Evolutionary conservation across 2,797 vertebrate genomes (phyloP).

Genomic region (Emydoidea blandingii): DNA sequence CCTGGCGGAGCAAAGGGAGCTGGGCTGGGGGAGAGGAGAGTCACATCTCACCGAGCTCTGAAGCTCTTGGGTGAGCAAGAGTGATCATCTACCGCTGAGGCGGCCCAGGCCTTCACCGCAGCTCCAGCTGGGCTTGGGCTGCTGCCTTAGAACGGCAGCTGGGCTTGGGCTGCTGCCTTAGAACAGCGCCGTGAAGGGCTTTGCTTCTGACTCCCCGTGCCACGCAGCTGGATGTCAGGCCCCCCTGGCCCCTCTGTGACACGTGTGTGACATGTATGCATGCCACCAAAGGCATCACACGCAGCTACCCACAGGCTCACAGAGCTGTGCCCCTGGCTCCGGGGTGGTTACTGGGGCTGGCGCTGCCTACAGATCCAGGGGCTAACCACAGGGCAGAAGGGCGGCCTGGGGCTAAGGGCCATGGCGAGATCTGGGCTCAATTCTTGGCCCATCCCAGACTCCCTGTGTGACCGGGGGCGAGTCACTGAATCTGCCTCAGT

Average conservation of each 20-base stretch:
- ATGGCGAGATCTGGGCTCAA: neutral
- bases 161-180: no score
- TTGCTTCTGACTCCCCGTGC: neutral
- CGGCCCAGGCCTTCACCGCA: neutral
- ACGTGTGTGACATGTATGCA: neutral
- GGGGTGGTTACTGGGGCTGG: no score
- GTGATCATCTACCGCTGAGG: no score
- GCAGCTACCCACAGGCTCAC: neutral
- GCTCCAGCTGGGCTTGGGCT: neutral
- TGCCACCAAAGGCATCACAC: neutral
- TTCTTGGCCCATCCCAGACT: neutral
- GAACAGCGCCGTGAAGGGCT: neutral
- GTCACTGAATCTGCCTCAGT: neutral
- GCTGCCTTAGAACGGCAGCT: neutral
- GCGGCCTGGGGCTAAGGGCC: no score
- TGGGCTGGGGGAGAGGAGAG: neutral
- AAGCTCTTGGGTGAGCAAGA: no score
- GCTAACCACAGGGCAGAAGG: accelerated
- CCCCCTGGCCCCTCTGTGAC: neutral
- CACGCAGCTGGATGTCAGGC: no score
- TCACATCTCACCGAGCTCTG: neutral
- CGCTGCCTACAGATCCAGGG: neutral
- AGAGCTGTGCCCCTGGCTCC: no score
- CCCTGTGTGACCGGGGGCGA: neutral
- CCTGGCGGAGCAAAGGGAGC: accelerated